Base-by-base conservation (phyloP, 2,888 invertebrate genomes). In the Sthenelais limicola region DNA sequence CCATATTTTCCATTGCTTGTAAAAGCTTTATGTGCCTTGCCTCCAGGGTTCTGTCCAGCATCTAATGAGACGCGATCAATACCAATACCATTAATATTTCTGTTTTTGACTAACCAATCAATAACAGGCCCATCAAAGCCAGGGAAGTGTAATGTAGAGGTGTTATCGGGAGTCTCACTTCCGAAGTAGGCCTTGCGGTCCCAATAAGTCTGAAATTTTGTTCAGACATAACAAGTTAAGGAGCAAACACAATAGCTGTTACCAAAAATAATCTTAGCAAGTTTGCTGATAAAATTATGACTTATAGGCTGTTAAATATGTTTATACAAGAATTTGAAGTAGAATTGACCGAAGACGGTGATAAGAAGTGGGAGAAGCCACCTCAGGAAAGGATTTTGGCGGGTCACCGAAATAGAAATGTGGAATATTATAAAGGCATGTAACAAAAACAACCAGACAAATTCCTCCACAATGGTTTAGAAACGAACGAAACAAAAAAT, bases 21-120 rank as follows among this genome's bases (percentile, higher is more conserved):
- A 3, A 68, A 24, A 9, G 48, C 30, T 9, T 48, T 7, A 28
- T 68, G 68, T 9, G 49, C 51, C 1, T 5, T 5, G 21, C 24
- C 9, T 26, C 24, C 28, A 21, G 1, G 21, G 33, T 15, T 49
- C 15, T 28, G 49, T 7, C 68, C 68, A 24, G 32, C 21, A 28
- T 68, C 68, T 28, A 68, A 48, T 2, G 68, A 68, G 21, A 51
- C 7, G 7, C 49, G 48, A 26, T 68, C 68, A 24, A 43, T 12
- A 9, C 68, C 68, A 21, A 68, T 68, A 2, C 68, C 68, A 1
- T 15, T 18, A 12, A 68, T 68, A 18, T 68, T 32, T 7, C 68
- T 15, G 18, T 68, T 24, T 7, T 49, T 28, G 5, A 47, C 28
- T 1, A 68, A 48, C 48, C 48, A 68, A 2, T 3, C 49, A 15